Evolutionary conservation across 2,797 vertebrate genomes (phyloP).

Genomic region (Peromyscus attwateri): DNA sequence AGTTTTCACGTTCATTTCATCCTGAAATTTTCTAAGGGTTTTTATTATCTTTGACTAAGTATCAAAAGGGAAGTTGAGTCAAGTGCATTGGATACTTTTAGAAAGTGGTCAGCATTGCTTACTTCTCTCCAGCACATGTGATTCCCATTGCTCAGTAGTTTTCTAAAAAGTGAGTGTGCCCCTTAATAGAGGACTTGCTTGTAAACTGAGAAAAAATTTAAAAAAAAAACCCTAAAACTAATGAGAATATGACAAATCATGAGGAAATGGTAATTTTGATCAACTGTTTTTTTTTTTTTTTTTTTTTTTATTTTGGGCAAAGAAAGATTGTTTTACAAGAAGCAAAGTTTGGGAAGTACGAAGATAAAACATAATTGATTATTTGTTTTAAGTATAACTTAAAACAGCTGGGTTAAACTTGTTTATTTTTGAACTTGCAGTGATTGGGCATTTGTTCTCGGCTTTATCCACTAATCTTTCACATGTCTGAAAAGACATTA

Average conservation of each 20-base stretch:
- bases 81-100: not conserved
- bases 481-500: not conserved
- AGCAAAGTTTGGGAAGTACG: not conserved
- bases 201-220: not conserved
- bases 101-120: not conserved
- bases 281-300: too few species aligned
- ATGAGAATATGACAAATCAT: not conserved
- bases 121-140: not conserved
- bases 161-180: not conserved
- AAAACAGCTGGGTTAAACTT: not conserved
- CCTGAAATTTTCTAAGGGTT: not conserved
- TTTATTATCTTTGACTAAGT: not conserved
- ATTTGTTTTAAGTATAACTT: not conserved
- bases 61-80: not conserved
- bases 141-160: not conserved
- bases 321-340: not conserved
- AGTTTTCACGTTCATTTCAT: not conserved
- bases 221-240: not conserved
- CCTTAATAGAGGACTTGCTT: not conserved
- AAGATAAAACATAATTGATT: not conserved
- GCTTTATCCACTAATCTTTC: not conserved
- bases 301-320: not conserved
- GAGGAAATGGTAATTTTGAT: not conserved
- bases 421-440: not conserved
- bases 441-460: not conserved